Percentiles rank a stretch among this genome's conserved stretches.
Evolutionary conservation across 2,888 invertebrate species (phyloP).

Genomic region (Strigamia crassipes): DNA sequence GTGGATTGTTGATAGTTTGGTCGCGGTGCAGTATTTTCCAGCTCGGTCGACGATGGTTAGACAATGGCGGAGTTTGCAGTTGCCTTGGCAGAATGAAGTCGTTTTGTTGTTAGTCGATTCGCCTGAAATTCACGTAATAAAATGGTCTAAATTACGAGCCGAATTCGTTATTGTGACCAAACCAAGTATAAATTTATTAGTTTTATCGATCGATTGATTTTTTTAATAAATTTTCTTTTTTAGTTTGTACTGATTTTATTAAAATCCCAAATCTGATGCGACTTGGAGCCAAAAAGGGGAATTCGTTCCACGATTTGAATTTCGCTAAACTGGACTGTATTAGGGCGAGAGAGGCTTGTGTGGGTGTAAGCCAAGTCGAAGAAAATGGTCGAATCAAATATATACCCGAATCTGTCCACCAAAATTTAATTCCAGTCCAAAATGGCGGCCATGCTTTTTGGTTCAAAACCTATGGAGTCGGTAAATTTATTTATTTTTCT

Average conservation of each 20-base stretch:
- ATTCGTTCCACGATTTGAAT: background rate
- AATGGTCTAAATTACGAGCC: background rate
- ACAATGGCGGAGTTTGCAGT: conserved; percentile 8
- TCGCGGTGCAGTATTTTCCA: conserved; percentile 8
- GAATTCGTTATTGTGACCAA: background rate
- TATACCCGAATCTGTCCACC: background rate
- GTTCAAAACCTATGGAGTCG: background rate
- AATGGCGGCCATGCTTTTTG: background rate
- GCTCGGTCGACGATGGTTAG: background rate
- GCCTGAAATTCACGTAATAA: background rate
- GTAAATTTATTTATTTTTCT: background rate
- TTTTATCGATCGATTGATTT: background rate
- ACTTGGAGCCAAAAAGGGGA: background rate
- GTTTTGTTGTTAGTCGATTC: background rate
- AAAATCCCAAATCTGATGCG: background rate
- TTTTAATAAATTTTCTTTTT: background rate
- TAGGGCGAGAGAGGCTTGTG: background rate
- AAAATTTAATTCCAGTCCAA: background rate
- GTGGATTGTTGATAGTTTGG: conserved; percentile 11
- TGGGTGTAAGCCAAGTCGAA: background rate
- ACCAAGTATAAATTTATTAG: background rate
- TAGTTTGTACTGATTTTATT: background rate
- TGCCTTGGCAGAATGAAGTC: background rate
- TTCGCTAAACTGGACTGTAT: background rate
- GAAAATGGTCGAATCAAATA: background rate